Percentiles rank a stretch among this genome's conserved stretches.
Conservation (phyloP, 2,888 invertebrate species). For the Agonopterix heracliana region DNA sequence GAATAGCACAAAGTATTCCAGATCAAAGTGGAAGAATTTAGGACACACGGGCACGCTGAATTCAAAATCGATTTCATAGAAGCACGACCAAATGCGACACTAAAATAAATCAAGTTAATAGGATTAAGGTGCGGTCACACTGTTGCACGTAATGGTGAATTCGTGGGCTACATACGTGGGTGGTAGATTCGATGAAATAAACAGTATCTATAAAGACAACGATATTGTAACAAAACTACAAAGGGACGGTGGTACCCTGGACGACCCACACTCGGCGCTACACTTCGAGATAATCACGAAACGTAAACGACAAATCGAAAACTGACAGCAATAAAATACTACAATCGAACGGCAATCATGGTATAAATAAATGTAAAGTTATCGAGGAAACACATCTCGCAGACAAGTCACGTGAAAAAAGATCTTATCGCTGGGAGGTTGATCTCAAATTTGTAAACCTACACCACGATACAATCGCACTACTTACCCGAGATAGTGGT, state of each 20-base stretch:
- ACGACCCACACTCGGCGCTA: conserved; percentile 18
- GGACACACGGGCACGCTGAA: conserved; percentile 20
- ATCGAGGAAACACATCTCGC: conserved; percentile 33
- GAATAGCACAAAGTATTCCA: conserved; percentile 21
- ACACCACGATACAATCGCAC: conserved; percentile 32
- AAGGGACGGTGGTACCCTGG: conserved; percentile 1
- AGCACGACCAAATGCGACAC: conserved; percentile 5
- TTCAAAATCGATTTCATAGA: conserved; percentile 8
- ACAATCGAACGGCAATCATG: conserved; percentile 40
- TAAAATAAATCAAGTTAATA: conserved; percentile 15
- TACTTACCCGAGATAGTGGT: conserved; percentile 33
- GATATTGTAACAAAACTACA: conserved; percentile 7
- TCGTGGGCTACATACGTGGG: conserved; percentile 17
- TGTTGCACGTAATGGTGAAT: conserved; percentile 16
- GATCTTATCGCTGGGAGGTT: conserved; percentile 32
- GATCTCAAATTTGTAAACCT: conserved; percentile 34
- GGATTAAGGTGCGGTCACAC: conserved; percentile 13
- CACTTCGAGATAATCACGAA: conserved; percentile 23
- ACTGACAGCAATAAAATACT: conserved; percentile 43
- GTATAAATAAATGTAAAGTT: conserved; percentile 35
- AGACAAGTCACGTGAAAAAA: conserved; percentile 28
- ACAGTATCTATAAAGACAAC: conserved; percentile 14
- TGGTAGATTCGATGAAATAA: conserved; percentile 13
- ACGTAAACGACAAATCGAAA: conserved; percentile 36
- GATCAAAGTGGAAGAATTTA: conserved; percentile 31